Base-by-base conservation (phyloP, 2,888 invertebrate genomes). In the Gymnoscelis rufifasciata region DNA sequence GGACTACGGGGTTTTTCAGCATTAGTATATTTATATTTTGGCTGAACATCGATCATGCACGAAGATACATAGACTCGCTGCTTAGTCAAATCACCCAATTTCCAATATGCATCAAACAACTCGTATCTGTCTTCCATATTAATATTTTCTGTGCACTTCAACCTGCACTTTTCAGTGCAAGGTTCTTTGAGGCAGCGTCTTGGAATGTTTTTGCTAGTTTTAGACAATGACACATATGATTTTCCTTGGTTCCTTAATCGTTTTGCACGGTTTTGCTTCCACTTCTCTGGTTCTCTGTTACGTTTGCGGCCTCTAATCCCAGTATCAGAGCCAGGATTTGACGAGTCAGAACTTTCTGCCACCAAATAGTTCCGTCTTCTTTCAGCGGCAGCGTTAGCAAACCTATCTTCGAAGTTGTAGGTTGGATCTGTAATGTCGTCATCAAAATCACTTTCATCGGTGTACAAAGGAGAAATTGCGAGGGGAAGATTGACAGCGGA, bases 1-100 rank as follows among this genome's bases (percentile, higher is more conserved):
- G 24, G 31, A 8, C 35, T 31, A 26, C 47, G 36, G 29, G 43
- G 47, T 27, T 29, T 33, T 37, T 38, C 24, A 10, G 47, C 29
- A 41, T 46, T 52, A 1, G 41, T 49, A 33, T 52, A 52, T 35
- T 46, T 43, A 31, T 52, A 52, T 35, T 42, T 52, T 12, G 43
- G 41, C 12, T 30, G n/a, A 3, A 47, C 33, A 37, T 52, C 47
- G 31, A 35, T 31, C 47, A 41, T 47, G 39, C 24, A 39, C 24
- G 27, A 10, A 12, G 7, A 19, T 13, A 51, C 23, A 28, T 42
- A 50, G 7, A 29, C 38, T 28, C 41, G 38, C 13, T 49, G 49
- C 11, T 11, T 30, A 10, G 5, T 36, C 39, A 52, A 36, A 30
- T 48, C 38, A 2, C 48, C 46, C 30, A 46, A n/a, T 23, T 46